phyloP scores from a whole-genome alignment of 2,797 vertebrate genomes.

The Parambassis ranga region DNA sequence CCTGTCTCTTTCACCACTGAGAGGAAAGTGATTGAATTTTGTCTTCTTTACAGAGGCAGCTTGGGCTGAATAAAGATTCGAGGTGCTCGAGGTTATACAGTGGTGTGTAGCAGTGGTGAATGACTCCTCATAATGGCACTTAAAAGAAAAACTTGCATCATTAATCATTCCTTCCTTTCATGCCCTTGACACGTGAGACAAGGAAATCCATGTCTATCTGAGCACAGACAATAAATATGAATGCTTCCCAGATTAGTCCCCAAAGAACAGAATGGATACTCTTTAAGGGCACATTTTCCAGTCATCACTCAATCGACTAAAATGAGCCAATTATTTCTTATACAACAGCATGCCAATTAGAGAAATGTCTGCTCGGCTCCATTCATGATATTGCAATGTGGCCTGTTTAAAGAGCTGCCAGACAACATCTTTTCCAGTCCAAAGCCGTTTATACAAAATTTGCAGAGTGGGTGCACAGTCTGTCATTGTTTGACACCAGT shows the following conservation, averaged over 20 bases:
- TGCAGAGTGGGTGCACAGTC: constrained; percentile 32
- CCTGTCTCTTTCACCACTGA: constrained; percentile 26
- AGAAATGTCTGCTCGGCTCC: constrained; percentile 76
- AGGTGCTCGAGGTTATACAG: constrained; percentile 56
- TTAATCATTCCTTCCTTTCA: constrained; percentile 90
- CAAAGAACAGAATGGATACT: constrained; percentile 82
- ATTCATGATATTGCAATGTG: constrained; percentile 69
- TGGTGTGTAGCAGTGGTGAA: constrained; percentile 54
- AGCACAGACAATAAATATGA: constrained; percentile 89
- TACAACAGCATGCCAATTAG: constrained; percentile 86
- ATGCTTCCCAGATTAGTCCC: constrained; percentile 91
- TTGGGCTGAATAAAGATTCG: constrained; percentile 65
- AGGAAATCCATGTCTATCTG: constrained; percentile 89
- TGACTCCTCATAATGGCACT: constrained; percentile 77
- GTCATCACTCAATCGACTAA: constrained; percentile 91
- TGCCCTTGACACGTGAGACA: constrained; percentile 83
- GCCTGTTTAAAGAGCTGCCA: constrained; percentile 69
- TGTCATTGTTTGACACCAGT: constrained; percentile 55
- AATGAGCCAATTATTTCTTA: constrained; percentile 93
- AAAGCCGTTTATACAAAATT: constrained; percentile 49
- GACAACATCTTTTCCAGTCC: constrained; percentile 59
- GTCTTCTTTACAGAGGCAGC: constrained; percentile 36
- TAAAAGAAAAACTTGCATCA: constrained; percentile 81
- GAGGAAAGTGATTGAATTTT: constrained; percentile 48
- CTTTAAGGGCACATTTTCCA: constrained; percentile 85